Percentiles rank a stretch among this genome's conserved stretches.
phyloP scores from a whole-genome alignment of 2,113 vertebrate species.

The Falcunculus frontatus region DNA sequence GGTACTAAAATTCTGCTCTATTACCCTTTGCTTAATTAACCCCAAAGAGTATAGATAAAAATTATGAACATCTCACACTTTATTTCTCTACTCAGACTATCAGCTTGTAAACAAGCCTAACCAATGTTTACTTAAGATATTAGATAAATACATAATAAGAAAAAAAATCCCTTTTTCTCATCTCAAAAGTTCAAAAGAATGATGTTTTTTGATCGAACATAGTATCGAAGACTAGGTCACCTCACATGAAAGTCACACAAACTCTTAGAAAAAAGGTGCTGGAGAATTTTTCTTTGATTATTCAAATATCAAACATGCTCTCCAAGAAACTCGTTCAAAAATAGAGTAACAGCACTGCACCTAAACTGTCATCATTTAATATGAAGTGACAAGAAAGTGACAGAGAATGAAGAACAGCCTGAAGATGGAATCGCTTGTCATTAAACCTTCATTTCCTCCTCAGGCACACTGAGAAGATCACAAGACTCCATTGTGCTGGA shows the following conservation, averaged over 20 bases:
- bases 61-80: background rate
- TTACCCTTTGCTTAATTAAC: background rate
- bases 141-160: background rate
- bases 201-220: background rate
- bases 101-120: background rate
- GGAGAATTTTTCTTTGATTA: background rate
- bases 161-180: background rate
- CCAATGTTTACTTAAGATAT: background rate
- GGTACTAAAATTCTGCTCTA: background rate
- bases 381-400: slow-evolving; percentile 1
- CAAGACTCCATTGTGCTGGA: background rate
- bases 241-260: background rate
- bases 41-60: background rate
- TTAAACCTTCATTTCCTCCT: background rate
- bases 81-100: background rate
- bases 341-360: background rate
- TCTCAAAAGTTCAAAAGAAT: background rate
- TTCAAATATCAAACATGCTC: background rate
- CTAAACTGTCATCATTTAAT: background rate
- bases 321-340: background rate
- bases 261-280: background rate
- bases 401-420: background rate
- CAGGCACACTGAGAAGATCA: background rate
- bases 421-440: background rate
- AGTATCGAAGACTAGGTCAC: background rate